Evolutionary conservation across 2,113 vertebrate genomes (phyloP), one percentile per base, ranked within the genome.

Genomic region (Glareola pratincola): DNA sequence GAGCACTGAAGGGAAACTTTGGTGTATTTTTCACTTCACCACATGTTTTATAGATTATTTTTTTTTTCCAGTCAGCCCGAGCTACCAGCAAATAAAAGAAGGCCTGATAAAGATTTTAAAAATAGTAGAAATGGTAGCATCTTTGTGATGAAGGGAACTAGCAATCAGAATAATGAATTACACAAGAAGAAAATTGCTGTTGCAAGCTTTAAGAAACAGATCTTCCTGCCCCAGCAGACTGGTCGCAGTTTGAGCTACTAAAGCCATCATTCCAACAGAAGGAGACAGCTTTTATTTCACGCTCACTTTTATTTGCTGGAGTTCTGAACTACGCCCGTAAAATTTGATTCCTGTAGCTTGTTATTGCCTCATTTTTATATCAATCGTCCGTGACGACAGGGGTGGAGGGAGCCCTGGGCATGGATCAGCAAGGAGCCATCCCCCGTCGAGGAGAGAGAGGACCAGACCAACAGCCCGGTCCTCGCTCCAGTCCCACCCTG

Each of bases 21-120:
- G 59, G 78, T 74, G 37, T 37, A 83, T 93, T 96, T 95, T 93
- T 95, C 93, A 90, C 63, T 88, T 95, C 39, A 88, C 57, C 92
- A 72, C 60, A 34, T 39, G 66, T 51, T 93, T 94, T 73, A 76
- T 7, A 37, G n/a, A 24, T 64, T 30, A 7, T 18, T 24, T 60
- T 85, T 60, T 85, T 74, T 32, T 62, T 13, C 50, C 50, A 39
- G 69, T 36, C 69, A 73, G 54, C 14, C 50, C 88, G 21, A 95
- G 67, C 71, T 62, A 79, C 24, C 24, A 83, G 23, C 9, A 47
- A 91, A 83, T 11, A 60, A 41, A 76, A 69, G 29, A 20, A 64
- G 6, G 17, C 20, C 30, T 57, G 17, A 68, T 27, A 60, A 63
- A 75, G 32, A 67, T 10, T 57, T 92, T 59, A 2, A 8, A 63